Evolutionary conservation across 53 echinoderm and acorn worm genomes (phyloP), one percentile per base, ranked within the genome.

Genomic region (Holothuria leucospilota): DNA sequence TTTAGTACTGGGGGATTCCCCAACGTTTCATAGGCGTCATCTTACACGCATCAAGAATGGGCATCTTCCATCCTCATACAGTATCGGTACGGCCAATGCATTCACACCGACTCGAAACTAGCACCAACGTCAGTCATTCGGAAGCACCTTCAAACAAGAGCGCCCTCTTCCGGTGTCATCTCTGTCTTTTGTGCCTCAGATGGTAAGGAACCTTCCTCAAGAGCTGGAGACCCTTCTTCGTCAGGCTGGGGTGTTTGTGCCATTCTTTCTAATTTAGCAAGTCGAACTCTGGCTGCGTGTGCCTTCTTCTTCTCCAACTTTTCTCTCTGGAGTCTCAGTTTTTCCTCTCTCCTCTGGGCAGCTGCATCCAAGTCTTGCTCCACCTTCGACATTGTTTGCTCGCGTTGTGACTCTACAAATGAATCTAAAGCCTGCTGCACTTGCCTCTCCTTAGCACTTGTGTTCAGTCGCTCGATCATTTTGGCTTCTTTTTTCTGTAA

Each of bases 201-300:
- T 9, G 56, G 56, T 4, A 18, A 56, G 56, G 18, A 15, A 5
- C 8, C 1, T 16, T 56, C 18, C 16, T 56, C 56, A 18, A 16
- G 56, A 56, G 18, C 16, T 56, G 56, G 5, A 56, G 56, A 56
- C 56, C 16, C 80, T 5, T 59, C 80, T 62, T 80, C 80, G 20
- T 58, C 29, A 24, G 80, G 82, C 11, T 78, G 72, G 0, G 88
- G 88, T 4, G 62, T 78, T 15, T 84, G 77, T 18, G 93, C 92
- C 69, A 87, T 89, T 84, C 95, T 78, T 25, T 93, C 94, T 20
- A 93, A 82, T 72, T 92, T 93, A 13, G 91, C 92, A 18, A 67
- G 95, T 62, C 98, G 77, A 5, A 98, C 98, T 70, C 88, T 93
- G 72, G 93, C 98, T 0, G 98, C 98, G 70, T 92, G 98, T 29